Percentiles rank a stretch among this genome's conserved stretches.
Evolutionary conservation across 2,113 vertebrate genomes (phyloP).

Genomic region (Copsychus sechellarum): DNA sequence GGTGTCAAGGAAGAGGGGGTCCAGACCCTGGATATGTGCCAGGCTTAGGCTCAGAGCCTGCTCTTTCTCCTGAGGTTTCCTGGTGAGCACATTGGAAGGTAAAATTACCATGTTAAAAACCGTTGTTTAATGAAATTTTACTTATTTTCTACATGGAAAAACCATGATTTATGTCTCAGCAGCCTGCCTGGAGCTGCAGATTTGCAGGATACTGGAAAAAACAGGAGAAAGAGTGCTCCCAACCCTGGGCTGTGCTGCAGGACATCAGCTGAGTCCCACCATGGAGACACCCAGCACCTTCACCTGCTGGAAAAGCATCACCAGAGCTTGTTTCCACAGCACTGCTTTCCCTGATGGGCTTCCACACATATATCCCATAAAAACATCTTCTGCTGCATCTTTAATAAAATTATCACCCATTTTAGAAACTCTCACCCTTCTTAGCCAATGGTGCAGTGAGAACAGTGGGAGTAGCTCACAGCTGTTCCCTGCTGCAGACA

Average conservation of each 20-base stretch:
- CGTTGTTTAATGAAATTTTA: background rate
- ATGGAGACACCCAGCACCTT: background rate
- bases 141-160: background rate
- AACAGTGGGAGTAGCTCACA: background rate
- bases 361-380: background rate
- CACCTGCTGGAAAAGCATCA: background rate
- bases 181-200: background rate
- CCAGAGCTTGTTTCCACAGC: background rate
- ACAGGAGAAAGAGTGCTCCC: background rate
- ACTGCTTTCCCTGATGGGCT: background rate
- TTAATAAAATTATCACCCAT: background rate
- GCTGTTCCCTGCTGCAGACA: background rate
- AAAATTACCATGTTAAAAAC: background rate
- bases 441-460: background rate
- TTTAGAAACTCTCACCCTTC: background rate
- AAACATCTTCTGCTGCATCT: background rate
- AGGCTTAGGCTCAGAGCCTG: background rate
- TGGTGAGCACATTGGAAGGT: rapidly evolving
- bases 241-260: background rate
- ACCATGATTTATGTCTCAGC: background rate
- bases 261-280: background rate
- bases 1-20: background rate
- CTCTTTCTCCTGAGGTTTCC: background rate
- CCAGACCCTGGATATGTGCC: background rate
- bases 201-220: background rate